Conservation (phyloP, 2,113 vertebrate genomes). For the Tinamus guttatus region DNA sequence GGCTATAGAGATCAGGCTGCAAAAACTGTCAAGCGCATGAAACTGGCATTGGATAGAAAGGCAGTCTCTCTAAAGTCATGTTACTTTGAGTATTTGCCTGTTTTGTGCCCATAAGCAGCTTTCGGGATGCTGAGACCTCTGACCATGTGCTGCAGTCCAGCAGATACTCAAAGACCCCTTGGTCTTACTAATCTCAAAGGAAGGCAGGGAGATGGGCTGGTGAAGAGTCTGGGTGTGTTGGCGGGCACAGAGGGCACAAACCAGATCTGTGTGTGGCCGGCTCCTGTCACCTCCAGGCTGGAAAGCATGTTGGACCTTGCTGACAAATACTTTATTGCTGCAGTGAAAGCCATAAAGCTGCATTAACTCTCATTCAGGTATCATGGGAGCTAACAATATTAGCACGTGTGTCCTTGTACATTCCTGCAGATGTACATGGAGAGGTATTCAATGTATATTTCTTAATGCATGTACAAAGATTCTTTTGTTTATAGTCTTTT, state of each 20-base stretch:
- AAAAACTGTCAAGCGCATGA: not conserved
- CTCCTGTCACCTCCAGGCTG: not conserved
- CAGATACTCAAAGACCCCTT: not conserved
- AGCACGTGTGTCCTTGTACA: fast-evolving
- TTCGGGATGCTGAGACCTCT: not conserved
- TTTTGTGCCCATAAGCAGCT: not conserved
- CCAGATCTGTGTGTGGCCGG: not conserved
- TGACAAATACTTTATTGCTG: not conserved
- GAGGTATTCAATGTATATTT: not conserved
- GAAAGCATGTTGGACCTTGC: not conserved
- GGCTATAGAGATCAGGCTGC: not conserved
- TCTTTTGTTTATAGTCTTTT: not conserved
- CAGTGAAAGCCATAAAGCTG: not conserved
- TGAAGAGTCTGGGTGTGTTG: not conserved
- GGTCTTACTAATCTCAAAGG: not conserved
- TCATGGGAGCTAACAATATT: not conserved
- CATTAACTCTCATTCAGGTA: not conserved
- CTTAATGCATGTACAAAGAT: not conserved
- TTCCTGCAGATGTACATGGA: not conserved
- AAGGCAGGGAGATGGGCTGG: not conserved
- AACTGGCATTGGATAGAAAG: not conserved
- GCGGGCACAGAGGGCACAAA: not conserved
- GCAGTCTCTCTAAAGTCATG: not conserved
- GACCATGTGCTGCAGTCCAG: not conserved
- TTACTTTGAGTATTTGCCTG: not conserved